phyloP scores from a whole-genome alignment of 2,113 vertebrate species.

The western clawed frog (Xenopus tropicalis) region DNA sequence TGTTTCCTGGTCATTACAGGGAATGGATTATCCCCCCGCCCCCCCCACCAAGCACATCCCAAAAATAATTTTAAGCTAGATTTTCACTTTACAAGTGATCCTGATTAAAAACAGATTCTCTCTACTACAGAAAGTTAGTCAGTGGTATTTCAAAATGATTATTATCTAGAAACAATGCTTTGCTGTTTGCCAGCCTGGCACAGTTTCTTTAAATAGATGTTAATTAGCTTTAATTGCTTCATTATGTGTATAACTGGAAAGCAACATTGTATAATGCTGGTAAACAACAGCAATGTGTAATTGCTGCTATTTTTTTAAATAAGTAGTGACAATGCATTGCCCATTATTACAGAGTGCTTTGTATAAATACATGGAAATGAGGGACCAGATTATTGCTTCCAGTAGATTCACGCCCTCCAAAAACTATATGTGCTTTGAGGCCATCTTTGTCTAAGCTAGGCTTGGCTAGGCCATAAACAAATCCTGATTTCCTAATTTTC shows the following conservation, averaged over 20 bases:
- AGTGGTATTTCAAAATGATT: conserved; percentile 23
- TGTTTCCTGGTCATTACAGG: no score
- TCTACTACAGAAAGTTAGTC: conserved; percentile 20
- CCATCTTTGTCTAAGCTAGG: no score
- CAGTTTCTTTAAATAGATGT: conserved; percentile 35
- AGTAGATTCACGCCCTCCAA: no score
- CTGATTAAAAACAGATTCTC: conserved; percentile 15
- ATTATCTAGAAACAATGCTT: conserved; percentile 24
- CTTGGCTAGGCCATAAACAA: no score
- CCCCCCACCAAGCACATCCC: no score
- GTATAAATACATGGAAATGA: conserved; percentile 26
- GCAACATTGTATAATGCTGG: conserved; percentile 9
- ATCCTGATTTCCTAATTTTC: no score
- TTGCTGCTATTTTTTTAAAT: conserved; percentile 31
- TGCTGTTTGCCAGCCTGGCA: conserved; percentile 12
- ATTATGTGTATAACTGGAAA: conserved; percentile 24
- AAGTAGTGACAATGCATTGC: conserved; percentile 17
- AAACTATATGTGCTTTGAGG: no score
- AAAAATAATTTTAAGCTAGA: background rate
- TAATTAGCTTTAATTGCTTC: conserved; percentile 40
- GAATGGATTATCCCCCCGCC: no score
- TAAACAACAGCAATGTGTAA: conserved; percentile 5
- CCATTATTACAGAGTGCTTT: conserved; percentile 17
- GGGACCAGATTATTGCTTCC: background rate
- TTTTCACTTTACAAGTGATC: conserved; percentile 3